These are phyloP conservation scores for Lytechinus variegatus DNA, from an alignment of 35 echinoderm and acorn worm genomes.

Conservation along the genomic window DNA sequence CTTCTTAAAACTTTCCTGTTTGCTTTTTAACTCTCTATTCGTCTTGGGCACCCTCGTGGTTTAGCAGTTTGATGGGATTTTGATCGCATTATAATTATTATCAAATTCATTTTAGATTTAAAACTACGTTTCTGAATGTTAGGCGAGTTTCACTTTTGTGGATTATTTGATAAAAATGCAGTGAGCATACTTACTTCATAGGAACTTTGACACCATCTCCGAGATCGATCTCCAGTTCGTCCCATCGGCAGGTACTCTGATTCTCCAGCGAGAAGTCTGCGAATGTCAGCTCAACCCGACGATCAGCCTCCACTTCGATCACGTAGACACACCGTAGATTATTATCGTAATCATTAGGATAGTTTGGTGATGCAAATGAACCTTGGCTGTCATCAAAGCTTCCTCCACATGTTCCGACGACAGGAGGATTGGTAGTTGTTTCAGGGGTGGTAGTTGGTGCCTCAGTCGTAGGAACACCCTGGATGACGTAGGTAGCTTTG, in stretches of 20 bases:
- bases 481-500: conserved; percentile 54
- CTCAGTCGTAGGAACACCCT: neutral
- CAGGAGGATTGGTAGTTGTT: neutral
- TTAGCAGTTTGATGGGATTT: no score
- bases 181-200: neutral
- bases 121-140: no score
- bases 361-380: neutral
- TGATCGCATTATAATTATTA: no score
- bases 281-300: neutral
- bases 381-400: neutral
- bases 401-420: conserved; percentile 21
- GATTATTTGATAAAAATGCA: no score
- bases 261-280: neutral
- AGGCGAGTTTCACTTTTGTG: no score
- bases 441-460: neutral
- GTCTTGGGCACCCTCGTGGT: no score
- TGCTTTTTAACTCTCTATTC: no score
- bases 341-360: conserved; percentile 32
- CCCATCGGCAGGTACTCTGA: neutral
- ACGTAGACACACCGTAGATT: neutral
- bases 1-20: no score
- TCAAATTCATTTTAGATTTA: no score
- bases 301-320: neutral
- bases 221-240: neutral
- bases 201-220: conserved; percentile 3